Base-by-base conservation (phyloP, 2,888 invertebrate genomes). In the Idaea straminata region DNA sequence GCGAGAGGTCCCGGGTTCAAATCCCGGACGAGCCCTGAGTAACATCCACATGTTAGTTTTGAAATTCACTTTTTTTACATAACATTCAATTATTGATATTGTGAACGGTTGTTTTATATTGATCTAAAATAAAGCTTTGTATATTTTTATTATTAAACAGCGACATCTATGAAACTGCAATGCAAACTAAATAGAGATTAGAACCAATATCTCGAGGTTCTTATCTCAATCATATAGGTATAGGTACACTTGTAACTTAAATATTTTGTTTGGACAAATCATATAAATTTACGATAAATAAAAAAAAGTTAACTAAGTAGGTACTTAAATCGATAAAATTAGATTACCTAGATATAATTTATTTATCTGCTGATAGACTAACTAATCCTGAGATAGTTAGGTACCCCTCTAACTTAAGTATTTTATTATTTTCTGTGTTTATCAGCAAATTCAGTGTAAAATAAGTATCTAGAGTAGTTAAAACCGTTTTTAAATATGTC, bases 1-100 rank as follows among this genome's bases (percentile, higher is more conserved):
- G 93, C 92, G 93, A 93, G 93, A 93, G 93, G 93, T 93, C 93
- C 93, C 93, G 93, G 93, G 93, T 93, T 93, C 93, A 93, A 93
- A 93, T 93, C 93, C 93, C 93, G 93, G 93, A 93, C 93, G 92
- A 93, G 93, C 93, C 93, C 93, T 64, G 5, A 15, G 3, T 3
- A 4, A 16, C 15, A 47, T 13, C 4, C 47, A 47, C 13, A 13
- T 47, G 3, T 25, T 25, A 25, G 5, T 47, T 47, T 47, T 7
- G 7, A 47, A 4, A 7, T 47, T 13, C 6, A 47, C 47, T 47
- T 47, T 47, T 47, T 47, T 47, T 25, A n/a, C 25, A 25, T 25
- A n/a, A n/a, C n/a, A 25, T 25, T 25, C 3, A 3, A 25, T 25
- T 5, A 47, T 47, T 47, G 47, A 10, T 5, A 10, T 36, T 36